phyloP scores from a whole-genome alignment of 2,888 invertebrate species.

The Cerastoderma edule region DNA sequence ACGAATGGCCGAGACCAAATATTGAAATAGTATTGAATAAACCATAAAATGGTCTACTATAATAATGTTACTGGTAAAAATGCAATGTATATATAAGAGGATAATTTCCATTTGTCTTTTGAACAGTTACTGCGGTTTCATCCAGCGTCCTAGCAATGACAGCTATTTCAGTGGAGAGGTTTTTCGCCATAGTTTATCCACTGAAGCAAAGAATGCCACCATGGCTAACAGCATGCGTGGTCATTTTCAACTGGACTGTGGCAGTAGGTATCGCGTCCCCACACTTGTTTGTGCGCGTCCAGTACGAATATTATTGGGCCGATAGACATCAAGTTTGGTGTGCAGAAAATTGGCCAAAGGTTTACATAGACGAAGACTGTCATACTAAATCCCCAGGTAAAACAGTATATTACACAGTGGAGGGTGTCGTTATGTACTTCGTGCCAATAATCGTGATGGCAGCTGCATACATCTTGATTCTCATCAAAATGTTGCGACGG shows the following conservation, averaged over 20 bases:
- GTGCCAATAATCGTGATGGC: constrained; percentile 77
- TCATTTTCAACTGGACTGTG: constrained; percentile 67
- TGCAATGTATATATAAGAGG: no score
- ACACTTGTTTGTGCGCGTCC: constrained; percentile 66
- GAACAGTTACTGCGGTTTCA: constrained; percentile 74
- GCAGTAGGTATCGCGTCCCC: constrained; percentile 72
- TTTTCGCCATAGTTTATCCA: constrained; percentile 78
- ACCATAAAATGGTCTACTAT: no score
- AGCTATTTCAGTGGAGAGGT: constrained; percentile 77
- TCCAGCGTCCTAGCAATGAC: constrained; percentile 77
- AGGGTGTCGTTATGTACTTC: constrained; percentile 76
- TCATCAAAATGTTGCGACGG: constrained; percentile 63
- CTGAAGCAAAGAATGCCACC: constrained; percentile 67
- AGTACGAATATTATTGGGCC: constrained; percentile 64
- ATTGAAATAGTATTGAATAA: no score
- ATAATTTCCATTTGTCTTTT: constrained; percentile 6
- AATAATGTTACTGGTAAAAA: no score
- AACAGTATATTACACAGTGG: constrained; percentile 70
- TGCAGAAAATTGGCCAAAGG: constrained; percentile 73
- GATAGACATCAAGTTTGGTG: constrained; percentile 75
- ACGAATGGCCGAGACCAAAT: no score
- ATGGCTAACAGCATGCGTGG: constrained; percentile 48
- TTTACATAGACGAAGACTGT: constrained; percentile 60
- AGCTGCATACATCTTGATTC: constrained; percentile 71
- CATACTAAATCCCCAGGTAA: constrained; percentile 49